These are phyloP conservation scores for Uria aalge DNA, from an alignment of 2,113 vertebrate genomes.

Conservation along the genomic window DNA sequence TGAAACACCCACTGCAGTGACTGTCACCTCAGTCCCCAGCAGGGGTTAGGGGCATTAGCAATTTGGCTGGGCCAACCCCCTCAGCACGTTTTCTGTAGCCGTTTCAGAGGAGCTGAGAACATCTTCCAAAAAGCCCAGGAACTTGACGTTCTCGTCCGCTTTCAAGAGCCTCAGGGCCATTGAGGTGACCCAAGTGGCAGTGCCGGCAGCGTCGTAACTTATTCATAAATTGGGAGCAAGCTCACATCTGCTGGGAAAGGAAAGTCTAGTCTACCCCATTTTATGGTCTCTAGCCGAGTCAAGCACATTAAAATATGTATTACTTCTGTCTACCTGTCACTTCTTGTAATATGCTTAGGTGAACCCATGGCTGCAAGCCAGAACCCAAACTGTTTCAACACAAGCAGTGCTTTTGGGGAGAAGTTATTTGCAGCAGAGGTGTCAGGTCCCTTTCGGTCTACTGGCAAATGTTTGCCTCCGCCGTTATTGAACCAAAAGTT, in stretches of 20 bases:
- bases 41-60: not conserved
- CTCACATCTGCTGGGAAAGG: not conserved
- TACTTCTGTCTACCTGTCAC: conserved; percentile 49
- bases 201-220: conserved; percentile 5
- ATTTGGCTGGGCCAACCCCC: not conserved
- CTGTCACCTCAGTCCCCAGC: not conserved
- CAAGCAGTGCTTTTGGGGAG: conserved; percentile 14
- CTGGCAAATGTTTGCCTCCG: conserved; percentile 14
- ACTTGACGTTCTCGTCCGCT: accelerated
- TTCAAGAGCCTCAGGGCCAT: not conserved
- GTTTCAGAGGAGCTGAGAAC: not conserved
- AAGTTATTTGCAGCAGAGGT: not conserved
- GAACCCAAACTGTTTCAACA: conserved; percentile 12
- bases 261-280: not conserved
- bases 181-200: not conserved
- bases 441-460: not conserved
- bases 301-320: conserved; percentile 37
- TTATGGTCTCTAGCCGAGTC: not conserved
- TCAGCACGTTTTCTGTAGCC: not conserved
- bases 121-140: not conserved
- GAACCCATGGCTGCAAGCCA: conserved; percentile 40
- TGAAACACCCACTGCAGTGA: not conserved
- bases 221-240: conserved; percentile 53
- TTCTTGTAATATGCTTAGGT: conserved; percentile 21
- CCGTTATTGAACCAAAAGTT: not conserved